Conservation (phyloP, 1,140 invertebrate genomes). For the Drosophila pandora region DNA sequence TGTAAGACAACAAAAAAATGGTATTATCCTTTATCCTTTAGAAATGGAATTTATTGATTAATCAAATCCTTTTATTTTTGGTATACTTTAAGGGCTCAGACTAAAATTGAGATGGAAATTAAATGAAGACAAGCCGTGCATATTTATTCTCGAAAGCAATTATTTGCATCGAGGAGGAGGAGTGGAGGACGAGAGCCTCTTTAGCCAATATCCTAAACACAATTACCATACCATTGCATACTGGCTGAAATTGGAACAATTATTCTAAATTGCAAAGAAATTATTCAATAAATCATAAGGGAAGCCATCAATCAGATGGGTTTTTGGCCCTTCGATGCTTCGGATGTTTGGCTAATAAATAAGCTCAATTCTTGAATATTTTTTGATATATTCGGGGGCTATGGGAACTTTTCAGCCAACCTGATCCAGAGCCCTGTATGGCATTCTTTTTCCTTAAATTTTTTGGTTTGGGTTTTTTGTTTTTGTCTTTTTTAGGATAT, state of each 20-base stretch:
- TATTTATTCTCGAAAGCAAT: background rate
- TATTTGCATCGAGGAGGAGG: background rate
- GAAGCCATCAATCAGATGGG: conserved; percentile 29
- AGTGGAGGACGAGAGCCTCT: background rate
- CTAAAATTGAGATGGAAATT: background rate
- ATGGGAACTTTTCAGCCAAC: conserved; percentile 49
- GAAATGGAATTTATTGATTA: background rate
- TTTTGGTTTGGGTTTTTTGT: background rate
- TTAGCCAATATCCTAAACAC: background rate
- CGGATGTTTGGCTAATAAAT: conserved; percentile 41
- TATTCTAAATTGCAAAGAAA: conserved; percentile 40
- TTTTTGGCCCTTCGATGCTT: background rate
- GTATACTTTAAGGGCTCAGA: background rate
- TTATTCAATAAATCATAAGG: conserved; percentile 47
- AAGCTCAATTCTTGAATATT: conserved; percentile 35
- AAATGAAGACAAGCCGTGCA: background rate
- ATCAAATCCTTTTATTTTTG: background rate
- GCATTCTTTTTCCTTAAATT: conserved; percentile 42
- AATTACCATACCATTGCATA: conserved; percentile 12
- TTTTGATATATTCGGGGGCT: conserved; percentile 42
- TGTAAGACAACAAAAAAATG: background rate
- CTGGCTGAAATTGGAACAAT: conserved; percentile 34
- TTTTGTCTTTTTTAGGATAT: background rate
- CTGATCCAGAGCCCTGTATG: conserved; percentile 14
- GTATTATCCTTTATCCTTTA: background rate